These are phyloP conservation scores for Drosophila bocki DNA, from an alignment of 1,140 invertebrate genomes.

Conservation along the genomic window DNA sequence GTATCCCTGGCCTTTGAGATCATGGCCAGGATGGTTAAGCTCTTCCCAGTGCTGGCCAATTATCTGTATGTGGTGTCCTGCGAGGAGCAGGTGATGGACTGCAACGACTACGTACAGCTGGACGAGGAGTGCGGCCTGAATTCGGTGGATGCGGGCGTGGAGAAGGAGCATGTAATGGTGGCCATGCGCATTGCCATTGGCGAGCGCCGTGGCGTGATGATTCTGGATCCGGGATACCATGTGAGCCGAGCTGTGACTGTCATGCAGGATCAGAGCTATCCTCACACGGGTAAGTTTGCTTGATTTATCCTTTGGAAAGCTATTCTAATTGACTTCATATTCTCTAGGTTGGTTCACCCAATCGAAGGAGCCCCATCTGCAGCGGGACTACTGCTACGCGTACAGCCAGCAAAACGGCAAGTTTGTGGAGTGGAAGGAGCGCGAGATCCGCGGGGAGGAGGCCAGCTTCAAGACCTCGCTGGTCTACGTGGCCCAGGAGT, in stretches of 20 bases:
- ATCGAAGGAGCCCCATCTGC: slow-evolving; percentile 89
- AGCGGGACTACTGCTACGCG: slow-evolving; percentile 93
- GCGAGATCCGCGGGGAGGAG: slow-evolving; percentile 88
- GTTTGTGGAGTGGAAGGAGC: slow-evolving; percentile 94
- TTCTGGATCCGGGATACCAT: slow-evolving; percentile 96
- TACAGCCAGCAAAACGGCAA: slow-evolving; percentile 88
- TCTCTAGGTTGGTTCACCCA: slow-evolving; percentile 91
- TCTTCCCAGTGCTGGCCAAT: slow-evolving; percentile 88
- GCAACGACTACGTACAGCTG: slow-evolving; percentile 88
- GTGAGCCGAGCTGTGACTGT: slow-evolving; percentile 93
- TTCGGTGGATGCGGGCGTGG: slow-evolving; percentile 88
- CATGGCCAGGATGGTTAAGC: slow-evolving; percentile 87
- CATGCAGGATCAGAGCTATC: slow-evolving; percentile 93
- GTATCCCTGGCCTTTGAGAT: slow-evolving; percentile 94
- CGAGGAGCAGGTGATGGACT: slow-evolving; percentile 92
- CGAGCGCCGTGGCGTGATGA: slow-evolving; percentile 90
- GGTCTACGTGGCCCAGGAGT: slow-evolving; percentile 92
- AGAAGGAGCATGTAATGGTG: slow-evolving; percentile 96
- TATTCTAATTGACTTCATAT: not conserved
- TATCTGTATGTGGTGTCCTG: slow-evolving; percentile 93
- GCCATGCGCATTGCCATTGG: slow-evolving; percentile 91
- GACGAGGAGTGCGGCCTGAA: slow-evolving; percentile 86
- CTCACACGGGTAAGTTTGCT: slow-evolving; percentile 89
- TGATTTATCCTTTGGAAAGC: too few species aligned
- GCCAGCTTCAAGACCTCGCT: slow-evolving; percentile 89